Percentiles rank a stretch among this genome's conserved stretches.
phyloP scores from a whole-genome alignment of 2,113 vertebrate species.

The Paraplagusia blochii region DNA sequence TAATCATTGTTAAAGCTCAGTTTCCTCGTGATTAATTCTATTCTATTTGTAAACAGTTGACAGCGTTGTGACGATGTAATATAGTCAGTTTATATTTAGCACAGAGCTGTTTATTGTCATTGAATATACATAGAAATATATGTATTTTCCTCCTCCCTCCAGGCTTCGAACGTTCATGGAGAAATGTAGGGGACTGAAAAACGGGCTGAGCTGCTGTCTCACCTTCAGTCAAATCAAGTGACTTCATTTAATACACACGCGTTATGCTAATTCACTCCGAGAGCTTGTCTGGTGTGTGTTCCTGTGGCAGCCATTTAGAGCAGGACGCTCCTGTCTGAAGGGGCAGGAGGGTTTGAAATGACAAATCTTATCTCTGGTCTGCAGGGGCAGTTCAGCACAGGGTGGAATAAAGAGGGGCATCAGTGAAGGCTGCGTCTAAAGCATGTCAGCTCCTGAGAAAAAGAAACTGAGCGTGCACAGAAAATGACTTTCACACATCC shows the following conservation, averaged over 20 bases:
- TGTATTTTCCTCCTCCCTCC: too few species aligned
- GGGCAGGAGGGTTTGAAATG: constrained; percentile 13
- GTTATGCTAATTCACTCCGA: constrained; percentile 3
- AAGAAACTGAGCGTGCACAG: neutral
- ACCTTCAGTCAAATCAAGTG: constrained; percentile 11
- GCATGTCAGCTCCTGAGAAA: neutral
- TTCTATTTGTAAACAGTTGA: neutral
- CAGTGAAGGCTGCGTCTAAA: constrained; percentile 1
- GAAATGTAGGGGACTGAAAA: too few species aligned
- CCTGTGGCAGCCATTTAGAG: constrained; percentile 13
- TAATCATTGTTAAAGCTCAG: too few species aligned
- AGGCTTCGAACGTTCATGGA: too few species aligned
- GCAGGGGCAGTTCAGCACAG: constrained; percentile 15
- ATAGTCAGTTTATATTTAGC: constrained; percentile 11
- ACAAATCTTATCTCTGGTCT: constrained; percentile 25
- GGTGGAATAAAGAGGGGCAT: constrained; percentile 3
- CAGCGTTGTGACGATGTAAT: constrained; percentile 10
- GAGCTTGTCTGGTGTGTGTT: constrained; percentile 13
- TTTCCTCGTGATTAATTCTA: too few species aligned
- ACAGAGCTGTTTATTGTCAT: constrained; percentile 9
- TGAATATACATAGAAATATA: neutral
- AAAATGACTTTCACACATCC: neutral
- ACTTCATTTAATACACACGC: constrained; percentile 25
- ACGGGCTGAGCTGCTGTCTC: constrained; percentile 29
- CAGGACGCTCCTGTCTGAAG: constrained; percentile 30